Conservation (phyloP, 2,888 invertebrate species). For the Horisme vitalbata region DNA sequence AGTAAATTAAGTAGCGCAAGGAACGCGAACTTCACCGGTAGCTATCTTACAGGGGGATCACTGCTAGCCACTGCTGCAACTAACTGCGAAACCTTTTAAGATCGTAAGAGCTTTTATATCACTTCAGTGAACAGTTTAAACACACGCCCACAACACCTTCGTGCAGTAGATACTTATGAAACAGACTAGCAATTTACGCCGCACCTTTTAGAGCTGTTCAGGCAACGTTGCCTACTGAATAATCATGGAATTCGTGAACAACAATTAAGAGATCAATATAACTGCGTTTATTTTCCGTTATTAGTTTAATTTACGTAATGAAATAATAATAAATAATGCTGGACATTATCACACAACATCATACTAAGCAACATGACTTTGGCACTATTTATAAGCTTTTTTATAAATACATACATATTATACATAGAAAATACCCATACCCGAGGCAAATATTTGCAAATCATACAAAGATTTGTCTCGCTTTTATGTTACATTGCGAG, state of each 20-base stretch:
- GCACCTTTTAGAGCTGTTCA: slow-evolving; percentile 20
- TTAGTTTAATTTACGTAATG: no score
- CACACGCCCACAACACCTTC: slow-evolving; percentile 32
- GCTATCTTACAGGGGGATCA: slow-evolving; percentile 59
- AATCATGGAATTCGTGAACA: slow-evolving; percentile 7
- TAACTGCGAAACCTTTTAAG: slow-evolving; percentile 50
- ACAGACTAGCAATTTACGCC: slow-evolving; percentile 24
- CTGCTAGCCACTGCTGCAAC: slow-evolving; percentile 52
- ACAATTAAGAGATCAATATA: slow-evolving; percentile 3
- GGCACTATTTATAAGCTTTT: no score
- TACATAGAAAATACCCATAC: no score
- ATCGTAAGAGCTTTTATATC: slow-evolving; percentile 50
- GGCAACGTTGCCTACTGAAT: slow-evolving; percentile 6
- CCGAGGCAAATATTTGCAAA: no score
- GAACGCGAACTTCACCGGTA: slow-evolving; percentile 58
- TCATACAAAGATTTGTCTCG: no score
- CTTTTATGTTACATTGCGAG: no score
- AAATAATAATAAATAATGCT: no score
- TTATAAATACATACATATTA: no score
- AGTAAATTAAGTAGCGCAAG: slow-evolving; percentile 73
- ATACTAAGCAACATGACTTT: no score
- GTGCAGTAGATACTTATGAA: slow-evolving; percentile 20
- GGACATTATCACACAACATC: no score
- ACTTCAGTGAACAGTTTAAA: slow-evolving; percentile 44
- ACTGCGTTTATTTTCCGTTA: neutral